Evolutionary conservation across 2,113 vertebrate species (phyloP).

Genomic region (Globicephala melas): DNA sequence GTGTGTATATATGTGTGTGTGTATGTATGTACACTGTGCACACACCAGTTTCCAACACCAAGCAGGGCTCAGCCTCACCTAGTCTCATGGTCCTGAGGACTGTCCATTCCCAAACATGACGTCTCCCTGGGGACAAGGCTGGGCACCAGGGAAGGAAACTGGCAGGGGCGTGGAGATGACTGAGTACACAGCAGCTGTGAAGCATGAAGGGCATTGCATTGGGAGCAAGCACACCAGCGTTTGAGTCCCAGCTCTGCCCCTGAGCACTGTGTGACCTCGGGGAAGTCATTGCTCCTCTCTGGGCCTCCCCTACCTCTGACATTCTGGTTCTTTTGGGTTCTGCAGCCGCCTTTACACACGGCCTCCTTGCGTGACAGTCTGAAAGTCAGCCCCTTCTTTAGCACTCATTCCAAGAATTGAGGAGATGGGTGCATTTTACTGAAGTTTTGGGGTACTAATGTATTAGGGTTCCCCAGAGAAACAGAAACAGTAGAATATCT

Average conservation of each 20-base stretch:
- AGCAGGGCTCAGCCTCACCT: not conserved
- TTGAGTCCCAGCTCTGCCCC: not conserved
- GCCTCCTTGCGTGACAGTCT: not conserved
- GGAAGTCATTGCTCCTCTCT: not conserved
- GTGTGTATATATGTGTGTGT: too few relatives aligned
- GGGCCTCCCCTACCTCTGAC: not conserved
- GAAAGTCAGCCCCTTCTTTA: not conserved
- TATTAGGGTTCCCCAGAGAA: not conserved
- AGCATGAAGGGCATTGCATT: not conserved
- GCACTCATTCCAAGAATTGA: not conserved
- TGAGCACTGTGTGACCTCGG: not conserved
- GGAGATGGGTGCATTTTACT: not conserved
- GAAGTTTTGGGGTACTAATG: not conserved
- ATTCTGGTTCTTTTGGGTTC: not conserved
- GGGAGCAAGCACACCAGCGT: not conserved
- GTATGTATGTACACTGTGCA: not conserved
- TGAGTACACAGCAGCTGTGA: not conserved
- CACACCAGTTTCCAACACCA: not conserved
- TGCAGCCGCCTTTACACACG: not conserved
- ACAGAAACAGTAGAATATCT: not conserved
- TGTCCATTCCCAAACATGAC: not conserved
- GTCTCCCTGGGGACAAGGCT: not conserved
- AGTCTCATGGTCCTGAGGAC: not conserved
- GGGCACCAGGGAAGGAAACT: not conserved
- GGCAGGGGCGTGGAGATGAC: not conserved